Conservation (phyloP, 2,888 invertebrate species). For the Agonopterix alstromeriana region DNA sequence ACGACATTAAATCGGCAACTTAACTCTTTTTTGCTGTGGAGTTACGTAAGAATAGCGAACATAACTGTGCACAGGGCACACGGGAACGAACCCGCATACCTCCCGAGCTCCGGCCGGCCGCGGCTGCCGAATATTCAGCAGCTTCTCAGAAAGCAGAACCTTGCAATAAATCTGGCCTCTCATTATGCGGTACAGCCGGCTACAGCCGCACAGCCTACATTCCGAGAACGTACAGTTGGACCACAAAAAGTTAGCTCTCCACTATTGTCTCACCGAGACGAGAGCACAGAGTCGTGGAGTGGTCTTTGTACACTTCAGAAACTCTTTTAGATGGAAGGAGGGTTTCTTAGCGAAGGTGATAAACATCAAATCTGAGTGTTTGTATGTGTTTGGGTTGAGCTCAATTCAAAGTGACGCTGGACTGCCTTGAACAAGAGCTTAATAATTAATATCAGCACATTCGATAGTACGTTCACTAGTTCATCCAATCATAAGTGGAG, state of each 20-base stretch:
- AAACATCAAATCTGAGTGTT: too few species aligned
- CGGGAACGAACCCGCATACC: conserved; percentile 61
- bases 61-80: conserved; percentile 54
- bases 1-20: too few species aligned
- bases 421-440: too few species aligned
- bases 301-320: background rate
- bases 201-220: conserved; percentile 56
- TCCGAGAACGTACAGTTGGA: conserved; percentile 47
- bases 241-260: conserved; percentile 53
- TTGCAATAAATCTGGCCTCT: conserved; percentile 59
- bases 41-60: conserved; percentile 68
- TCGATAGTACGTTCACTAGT: too few species aligned
- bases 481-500: too few species aligned
- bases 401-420: too few species aligned
- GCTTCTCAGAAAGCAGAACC: conserved; percentile 49
- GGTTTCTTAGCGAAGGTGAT: too few species aligned
- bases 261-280: conserved; percentile 45
- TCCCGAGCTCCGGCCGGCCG: conserved; percentile 18
- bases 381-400: too few species aligned
- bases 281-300: conserved; percentile 18
- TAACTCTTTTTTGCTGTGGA: background rate
- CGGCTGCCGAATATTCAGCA: conserved; percentile 60
- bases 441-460: too few species aligned
- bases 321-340: too few species aligned
- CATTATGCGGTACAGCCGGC: conserved; percentile 65